phyloP scores from a whole-genome alignment of 2,888 invertebrate genomes.

The Diogma glabrata region DNA sequence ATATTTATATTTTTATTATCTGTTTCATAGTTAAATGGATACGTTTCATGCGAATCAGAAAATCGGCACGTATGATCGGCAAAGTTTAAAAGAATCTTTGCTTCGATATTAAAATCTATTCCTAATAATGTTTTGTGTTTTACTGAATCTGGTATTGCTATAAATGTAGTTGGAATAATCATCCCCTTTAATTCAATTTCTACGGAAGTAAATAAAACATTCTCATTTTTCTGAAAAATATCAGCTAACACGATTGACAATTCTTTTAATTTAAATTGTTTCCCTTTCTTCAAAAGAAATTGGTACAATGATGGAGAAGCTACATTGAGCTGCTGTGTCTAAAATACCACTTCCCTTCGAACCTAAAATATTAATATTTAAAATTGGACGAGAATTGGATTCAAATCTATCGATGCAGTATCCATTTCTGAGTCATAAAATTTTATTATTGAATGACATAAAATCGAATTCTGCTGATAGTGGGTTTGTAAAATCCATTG shows the following conservation, averaged over 20 bases:
- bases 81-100: conserved; percentile 22
- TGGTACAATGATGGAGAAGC: background rate
- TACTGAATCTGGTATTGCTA: conserved; percentile 19
- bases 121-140: conserved; percentile 19
- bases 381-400: background rate
- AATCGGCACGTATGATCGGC: conserved; percentile 20
- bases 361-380: background rate
- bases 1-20: too few species aligned
- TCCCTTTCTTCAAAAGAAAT: background rate
- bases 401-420: too few species aligned
- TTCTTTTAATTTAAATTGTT: background rate
- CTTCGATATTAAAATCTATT: conserved; percentile 21
- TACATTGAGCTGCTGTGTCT: background rate
- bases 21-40: too few species aligned
- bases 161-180: conserved; percentile 18
- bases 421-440: too few species aligned
- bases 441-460: background rate
- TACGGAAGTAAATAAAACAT: conserved; percentile 12
- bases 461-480: background rate
- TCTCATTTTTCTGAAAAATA: conserved; percentile 11
- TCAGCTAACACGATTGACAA: conserved; percentile 15
- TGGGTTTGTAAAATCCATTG: background rate
- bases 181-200: conserved; percentile 13
- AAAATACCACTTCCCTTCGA: background rate
- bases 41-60: conserved; percentile 9